Conservation (phyloP, 2,113 vertebrate species). For the Cranoglanis bouderius region DNA sequence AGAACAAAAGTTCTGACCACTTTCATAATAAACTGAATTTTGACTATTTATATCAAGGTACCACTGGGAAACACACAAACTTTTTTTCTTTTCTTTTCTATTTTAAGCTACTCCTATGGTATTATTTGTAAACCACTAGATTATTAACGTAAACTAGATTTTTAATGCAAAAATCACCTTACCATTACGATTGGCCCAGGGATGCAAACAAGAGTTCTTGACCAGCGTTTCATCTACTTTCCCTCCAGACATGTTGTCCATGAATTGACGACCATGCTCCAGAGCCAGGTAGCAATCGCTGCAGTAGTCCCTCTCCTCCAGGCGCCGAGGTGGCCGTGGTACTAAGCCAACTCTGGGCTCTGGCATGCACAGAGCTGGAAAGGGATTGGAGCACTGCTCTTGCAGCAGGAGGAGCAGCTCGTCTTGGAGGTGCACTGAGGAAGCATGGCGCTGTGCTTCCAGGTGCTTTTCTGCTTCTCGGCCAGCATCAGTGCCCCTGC, state of each 20-base stretch:
- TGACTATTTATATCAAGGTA: not conserved
- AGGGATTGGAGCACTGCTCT: slow-evolving; percentile 96
- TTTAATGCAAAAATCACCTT: slow-evolving; percentile 55
- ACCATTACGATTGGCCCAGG: slow-evolving; percentile 95
- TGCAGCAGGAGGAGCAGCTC: slow-evolving; percentile 92
- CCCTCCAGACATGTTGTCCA: slow-evolving; percentile 99
- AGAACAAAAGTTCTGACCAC: not conserved
- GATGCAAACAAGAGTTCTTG: slow-evolving; percentile 93
- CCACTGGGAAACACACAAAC: not conserved
- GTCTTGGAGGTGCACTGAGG: slow-evolving; percentile 84
- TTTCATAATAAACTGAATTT: not conserved
- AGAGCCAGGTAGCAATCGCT: slow-evolving; percentile 96
- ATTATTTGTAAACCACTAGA: not conserved
- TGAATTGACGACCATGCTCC: slow-evolving; percentile 97
- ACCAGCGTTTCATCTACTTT: slow-evolving; percentile 96
- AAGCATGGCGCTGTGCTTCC: slow-evolving; percentile 84
- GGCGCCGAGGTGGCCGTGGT: slow-evolving; percentile 69
- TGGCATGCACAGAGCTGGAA: slow-evolving; percentile 85
- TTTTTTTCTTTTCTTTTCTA: not conserved
- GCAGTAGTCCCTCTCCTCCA: slow-evolving; percentile 93
- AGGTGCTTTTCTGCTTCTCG: slow-evolving; percentile 93
- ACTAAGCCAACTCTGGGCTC: slow-evolving; percentile 71
- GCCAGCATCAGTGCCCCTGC: slow-evolving; percentile 87
- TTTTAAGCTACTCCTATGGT: not conserved
- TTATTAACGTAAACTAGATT: not conserved